Conservation (phyloP, 2,113 vertebrate species). For the Odobenus rosmarus region DNA sequence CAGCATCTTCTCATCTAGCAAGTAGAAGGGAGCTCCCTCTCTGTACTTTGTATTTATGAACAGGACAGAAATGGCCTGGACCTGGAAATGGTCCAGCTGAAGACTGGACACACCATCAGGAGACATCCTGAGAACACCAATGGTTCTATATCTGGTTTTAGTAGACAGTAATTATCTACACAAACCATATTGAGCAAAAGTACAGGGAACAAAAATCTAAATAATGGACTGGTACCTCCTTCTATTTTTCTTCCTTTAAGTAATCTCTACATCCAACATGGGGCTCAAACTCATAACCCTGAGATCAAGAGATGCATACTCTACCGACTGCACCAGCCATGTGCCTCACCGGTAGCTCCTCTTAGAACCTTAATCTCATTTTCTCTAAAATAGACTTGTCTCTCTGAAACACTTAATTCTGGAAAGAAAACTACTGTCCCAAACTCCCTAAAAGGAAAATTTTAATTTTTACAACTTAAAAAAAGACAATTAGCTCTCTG, state of each 20-base stretch:
- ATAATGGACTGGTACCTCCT: background rate
- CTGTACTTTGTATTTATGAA: slow-evolving; percentile 24
- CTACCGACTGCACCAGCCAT: background rate
- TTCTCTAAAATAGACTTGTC: slow-evolving; percentile 42
- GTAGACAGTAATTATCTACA: slow-evolving; percentile 24
- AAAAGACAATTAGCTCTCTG: background rate
- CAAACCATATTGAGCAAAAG: slow-evolving; percentile 8
- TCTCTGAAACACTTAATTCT: slow-evolving; percentile 46
- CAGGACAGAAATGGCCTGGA: background rate
- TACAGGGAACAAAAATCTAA: background rate
- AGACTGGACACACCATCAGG: slow-evolving; percentile 1
- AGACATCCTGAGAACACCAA: background rate
- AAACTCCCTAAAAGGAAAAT: slow-evolving; percentile 35
- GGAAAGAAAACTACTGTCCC: background rate
- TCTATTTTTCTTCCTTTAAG: background rate
- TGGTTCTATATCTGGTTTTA: background rate
- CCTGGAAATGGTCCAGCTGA: background rate
- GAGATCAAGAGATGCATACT: background rate
- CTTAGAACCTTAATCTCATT: slow-evolving; percentile 8
- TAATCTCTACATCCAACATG: background rate
- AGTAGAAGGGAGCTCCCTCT: background rate
- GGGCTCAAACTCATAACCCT: background rate
- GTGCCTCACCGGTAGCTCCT: background rate
- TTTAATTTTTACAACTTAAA: slow-evolving; percentile 40
- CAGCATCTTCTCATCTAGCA: background rate